Evolutionary conservation across 2,888 invertebrate species (phyloP).

Genomic region (Sinelater perroti): DNA sequence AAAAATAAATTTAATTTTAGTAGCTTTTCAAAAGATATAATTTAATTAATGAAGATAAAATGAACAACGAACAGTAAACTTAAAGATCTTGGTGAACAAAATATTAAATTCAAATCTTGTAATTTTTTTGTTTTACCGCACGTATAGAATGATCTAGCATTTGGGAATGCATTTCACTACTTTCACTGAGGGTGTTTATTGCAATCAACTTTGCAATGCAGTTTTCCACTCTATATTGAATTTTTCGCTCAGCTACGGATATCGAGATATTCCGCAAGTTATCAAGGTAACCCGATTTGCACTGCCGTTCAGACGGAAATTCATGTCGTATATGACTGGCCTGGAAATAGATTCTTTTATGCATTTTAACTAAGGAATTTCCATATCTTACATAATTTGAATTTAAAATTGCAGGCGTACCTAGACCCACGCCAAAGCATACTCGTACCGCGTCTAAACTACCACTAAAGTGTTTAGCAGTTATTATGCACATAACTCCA

Average conservation of each 20-base stretch:
- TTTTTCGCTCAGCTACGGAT: conserved; percentile 5
- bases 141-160: too few species aligned
- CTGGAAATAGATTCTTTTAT: conserved; percentile 2
- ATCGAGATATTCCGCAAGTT: conserved; percentile 7
- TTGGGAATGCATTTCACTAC: too few species aligned
- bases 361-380: conserved; percentile 1
- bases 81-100: too few species aligned
- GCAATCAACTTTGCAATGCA: not conserved
- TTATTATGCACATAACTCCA: too few species aligned
- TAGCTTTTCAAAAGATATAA: too few species aligned
- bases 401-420: conserved; percentile 5
- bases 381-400: not conserved
- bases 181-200: too few species aligned
- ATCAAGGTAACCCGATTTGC: conserved; percentile 10
- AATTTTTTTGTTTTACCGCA: not conserved
- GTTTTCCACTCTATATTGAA: not conserved
- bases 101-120: conserved; percentile 1
- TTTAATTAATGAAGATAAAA: too few species aligned
- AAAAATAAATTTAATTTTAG: too few species aligned
- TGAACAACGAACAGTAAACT: too few species aligned
- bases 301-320: not conserved
- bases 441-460: too few species aligned
- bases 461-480: too few species aligned
- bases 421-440: too few species aligned
- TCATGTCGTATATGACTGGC: not conserved